These are phyloP conservation scores for Halcyon leucocephala DNA, from an alignment of 2,797 vertebrate species.

Conservation along the genomic window DNA sequence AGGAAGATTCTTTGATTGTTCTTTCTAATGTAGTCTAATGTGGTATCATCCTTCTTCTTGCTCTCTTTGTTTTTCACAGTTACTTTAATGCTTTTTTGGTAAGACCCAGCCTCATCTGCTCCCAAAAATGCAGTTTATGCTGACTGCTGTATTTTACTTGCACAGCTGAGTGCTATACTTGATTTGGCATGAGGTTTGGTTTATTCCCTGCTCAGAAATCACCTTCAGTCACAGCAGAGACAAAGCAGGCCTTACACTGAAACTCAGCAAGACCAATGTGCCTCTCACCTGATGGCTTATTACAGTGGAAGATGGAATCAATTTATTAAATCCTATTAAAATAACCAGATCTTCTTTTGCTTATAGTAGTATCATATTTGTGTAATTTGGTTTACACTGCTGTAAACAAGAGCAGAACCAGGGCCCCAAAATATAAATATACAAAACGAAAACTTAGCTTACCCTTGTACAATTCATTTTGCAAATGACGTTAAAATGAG, in stretches of 20 bases:
- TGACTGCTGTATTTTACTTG: conserved; percentile 29
- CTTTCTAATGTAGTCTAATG: conserved; percentile 15
- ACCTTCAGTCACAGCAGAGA: neutral
- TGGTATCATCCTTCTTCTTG: conserved; percentile 5
- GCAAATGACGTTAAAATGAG: neutral
- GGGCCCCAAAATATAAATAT: neutral
- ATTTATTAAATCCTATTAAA: neutral
- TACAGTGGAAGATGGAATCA: neutral
- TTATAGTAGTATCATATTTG: neutral
- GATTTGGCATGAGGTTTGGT: neutral
- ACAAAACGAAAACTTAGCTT: neutral
- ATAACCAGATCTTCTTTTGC: neutral
- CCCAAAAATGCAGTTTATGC: neutral
- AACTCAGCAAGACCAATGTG: neutral
- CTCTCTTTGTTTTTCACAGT: neutral
- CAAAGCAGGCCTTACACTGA: neutral
- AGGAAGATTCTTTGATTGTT: neutral
- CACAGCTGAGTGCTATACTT: neutral
- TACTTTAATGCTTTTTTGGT: neutral
- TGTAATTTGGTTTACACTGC: neutral
- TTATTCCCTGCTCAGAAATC: neutral
- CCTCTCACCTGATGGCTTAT: neutral
- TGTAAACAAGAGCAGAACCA: neutral
- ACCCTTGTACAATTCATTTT: neutral
- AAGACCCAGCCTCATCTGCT: neutral